Conservation (phyloP, 1,140 invertebrate genomes). For the Drosophila elegans region DNA sequence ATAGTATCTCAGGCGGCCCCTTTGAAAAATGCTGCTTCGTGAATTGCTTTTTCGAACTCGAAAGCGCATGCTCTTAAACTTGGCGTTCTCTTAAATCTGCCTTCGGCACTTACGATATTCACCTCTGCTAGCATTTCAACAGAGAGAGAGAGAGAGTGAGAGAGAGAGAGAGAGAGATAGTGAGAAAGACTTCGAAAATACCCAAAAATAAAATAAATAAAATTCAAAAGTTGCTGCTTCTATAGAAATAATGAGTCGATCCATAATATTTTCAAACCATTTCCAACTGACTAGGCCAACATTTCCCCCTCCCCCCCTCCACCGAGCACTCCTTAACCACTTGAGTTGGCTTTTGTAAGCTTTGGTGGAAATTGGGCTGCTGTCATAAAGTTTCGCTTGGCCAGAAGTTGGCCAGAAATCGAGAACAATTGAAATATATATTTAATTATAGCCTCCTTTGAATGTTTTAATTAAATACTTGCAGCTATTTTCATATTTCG, state of each 20-base stretch:
- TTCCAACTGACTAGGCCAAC: slow-evolving; percentile 59
- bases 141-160: too few relatives aligned
- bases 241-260: background rate
- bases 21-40: background rate
- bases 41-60: slow-evolving; percentile 62
- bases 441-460: background rate
- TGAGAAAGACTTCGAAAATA: slow-evolving; percentile 54
- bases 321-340: slow-evolving; percentile 3
- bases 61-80: slow-evolving; percentile 57
- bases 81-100: slow-evolving; percentile 58
- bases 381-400: slow-evolving; percentile 29
- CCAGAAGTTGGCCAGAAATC: slow-evolving; percentile 1
- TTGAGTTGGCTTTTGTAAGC: slow-evolving; percentile 44
- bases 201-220: background rate
- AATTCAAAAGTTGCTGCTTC: slow-evolving; percentile 20
- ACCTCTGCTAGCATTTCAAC: slow-evolving; percentile 33
- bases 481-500: background rate
- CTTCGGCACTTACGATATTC: slow-evolving; percentile 63
- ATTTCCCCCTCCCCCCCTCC: background rate
- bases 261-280: slow-evolving; percentile 67
- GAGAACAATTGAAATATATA: slow-evolving; percentile 11
- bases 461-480: background rate
- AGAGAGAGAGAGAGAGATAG: background rate
- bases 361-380: slow-evolving; percentile 27
- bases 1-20: slow-evolving; percentile 1